Conservation (phyloP, 1,140 invertebrate species). For the Nebria ingens region DNA sequence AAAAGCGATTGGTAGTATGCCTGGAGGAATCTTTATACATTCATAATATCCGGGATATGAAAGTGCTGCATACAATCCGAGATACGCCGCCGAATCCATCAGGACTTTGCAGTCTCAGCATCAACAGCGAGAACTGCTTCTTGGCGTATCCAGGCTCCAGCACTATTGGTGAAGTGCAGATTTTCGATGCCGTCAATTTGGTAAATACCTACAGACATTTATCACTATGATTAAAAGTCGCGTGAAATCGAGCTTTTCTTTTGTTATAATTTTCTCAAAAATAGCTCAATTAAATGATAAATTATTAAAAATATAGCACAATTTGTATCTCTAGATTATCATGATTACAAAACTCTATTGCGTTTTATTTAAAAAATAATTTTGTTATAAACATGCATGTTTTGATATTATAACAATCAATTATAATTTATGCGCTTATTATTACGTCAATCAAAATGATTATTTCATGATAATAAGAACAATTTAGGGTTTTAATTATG, state of each 20-base stretch:
- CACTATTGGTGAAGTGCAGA: conserved; percentile 90
- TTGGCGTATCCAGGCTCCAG: conserved; percentile 94
- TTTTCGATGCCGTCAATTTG: conserved; percentile 94
- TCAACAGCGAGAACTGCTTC: conserved; percentile 79
- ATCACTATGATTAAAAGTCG: conserved; percentile 25
- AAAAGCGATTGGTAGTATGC: conserved; percentile 87
- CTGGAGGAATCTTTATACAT: conserved; percentile 96
- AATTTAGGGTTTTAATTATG: too few relatives aligned
- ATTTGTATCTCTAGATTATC: too few relatives aligned
- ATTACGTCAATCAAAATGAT: too few relatives aligned
- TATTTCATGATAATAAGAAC: too few relatives aligned
- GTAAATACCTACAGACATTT: conserved; percentile 44
- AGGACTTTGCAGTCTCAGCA: conserved; percentile 87
- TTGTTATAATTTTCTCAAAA: too few relatives aligned
- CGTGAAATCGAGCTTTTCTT: neutral
- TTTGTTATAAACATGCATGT: neutral
- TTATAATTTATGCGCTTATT: too few relatives aligned
- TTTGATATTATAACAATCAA: too few relatives aligned
- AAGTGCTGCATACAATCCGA: conserved; percentile 93
- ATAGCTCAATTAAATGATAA: too few relatives aligned
- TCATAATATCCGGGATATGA: conserved; percentile 99
- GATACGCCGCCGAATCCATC: conserved; percentile 92
- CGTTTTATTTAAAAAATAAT: too few relatives aligned
- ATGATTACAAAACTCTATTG: too few relatives aligned
- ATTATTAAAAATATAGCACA: too few relatives aligned